Percentiles rank a stretch among this genome's conserved stretches.
Evolutionary conservation across 2,113 vertebrate genomes (phyloP).

Genomic region (Microcebus jonahi): DNA sequence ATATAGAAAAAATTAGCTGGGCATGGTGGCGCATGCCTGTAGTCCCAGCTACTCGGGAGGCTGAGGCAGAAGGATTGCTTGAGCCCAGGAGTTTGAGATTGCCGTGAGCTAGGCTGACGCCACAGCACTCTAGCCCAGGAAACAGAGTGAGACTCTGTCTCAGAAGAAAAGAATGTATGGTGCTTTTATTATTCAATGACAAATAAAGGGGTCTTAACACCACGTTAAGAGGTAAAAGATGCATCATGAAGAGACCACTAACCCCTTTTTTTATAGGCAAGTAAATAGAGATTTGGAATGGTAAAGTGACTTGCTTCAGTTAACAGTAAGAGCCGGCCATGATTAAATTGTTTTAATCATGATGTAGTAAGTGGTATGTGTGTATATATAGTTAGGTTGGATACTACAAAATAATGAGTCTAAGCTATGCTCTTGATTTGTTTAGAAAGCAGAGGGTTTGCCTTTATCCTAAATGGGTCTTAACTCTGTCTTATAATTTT

Average conservation of each 20-base stretch:
- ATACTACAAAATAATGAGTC: background rate
- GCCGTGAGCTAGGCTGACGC: no score
- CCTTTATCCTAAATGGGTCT: background rate
- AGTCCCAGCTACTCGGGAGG: no score
- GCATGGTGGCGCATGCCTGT: no score
- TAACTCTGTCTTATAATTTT: background rate
- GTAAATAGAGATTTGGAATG: background rate
- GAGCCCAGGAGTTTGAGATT: no score
- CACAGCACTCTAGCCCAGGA: no score
- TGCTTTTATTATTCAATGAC: background rate
- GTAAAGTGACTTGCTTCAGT: background rate
- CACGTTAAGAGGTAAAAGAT: background rate
- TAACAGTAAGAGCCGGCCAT: background rate
- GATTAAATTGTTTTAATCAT: constrained; percentile 5
- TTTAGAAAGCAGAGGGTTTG: background rate
- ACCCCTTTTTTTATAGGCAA: background rate
- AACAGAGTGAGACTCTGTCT: no score
- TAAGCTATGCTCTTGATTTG: background rate
- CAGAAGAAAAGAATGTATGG: background rate
- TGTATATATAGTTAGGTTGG: background rate
- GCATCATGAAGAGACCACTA: background rate
- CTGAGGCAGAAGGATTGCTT: no score
- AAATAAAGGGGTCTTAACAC: background rate
- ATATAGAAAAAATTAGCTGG: no score
- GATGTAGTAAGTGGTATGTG: background rate